phyloP scores from a whole-genome alignment of 2,888 invertebrate genomes.

The Sceliomorpha sp. region DNA sequence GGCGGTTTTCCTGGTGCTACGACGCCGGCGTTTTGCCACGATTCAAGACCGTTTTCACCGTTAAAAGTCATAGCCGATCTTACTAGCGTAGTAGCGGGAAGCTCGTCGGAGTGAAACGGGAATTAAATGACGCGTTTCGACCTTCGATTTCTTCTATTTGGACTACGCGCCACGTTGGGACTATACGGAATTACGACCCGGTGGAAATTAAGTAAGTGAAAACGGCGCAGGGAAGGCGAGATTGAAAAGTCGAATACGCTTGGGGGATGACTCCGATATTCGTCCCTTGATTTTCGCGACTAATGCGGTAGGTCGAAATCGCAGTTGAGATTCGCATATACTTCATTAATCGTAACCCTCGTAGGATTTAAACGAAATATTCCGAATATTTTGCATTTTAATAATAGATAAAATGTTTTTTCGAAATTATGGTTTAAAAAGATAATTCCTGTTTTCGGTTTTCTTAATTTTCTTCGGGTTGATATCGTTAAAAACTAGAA shows the following conservation, averaged over 20 bases:
- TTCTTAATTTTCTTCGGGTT: too few species aligned
- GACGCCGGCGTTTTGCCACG: slow-evolving; percentile 15
- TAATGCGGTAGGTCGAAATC: too few species aligned
- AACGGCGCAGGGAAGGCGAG: slow-evolving; percentile 40
- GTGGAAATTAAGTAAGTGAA: slow-evolving; percentile 59
- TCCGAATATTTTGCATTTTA: slow-evolving; percentile 14
- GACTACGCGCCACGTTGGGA: slow-evolving; percentile 43
- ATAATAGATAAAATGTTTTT: slow-evolving; percentile 34
- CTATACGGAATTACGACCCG: slow-evolving; percentile 47
- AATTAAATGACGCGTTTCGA: slow-evolving; percentile 52
- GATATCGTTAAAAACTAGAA: too few species aligned
- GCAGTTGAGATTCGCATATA: slow-evolving; percentile 37
- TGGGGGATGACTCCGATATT: slow-evolving; percentile 28
- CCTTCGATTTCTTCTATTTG: slow-evolving; percentile 55
- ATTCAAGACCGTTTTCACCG: slow-evolving; percentile 21
- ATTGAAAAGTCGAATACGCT: slow-evolving; percentile 42
- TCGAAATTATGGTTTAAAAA: slow-evolving; percentile 9
- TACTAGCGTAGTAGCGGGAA: slow-evolving; percentile 20
- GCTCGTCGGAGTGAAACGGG: slow-evolving; percentile 18
- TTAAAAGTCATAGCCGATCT: slow-evolving; percentile 36
- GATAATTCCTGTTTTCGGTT: too few species aligned
- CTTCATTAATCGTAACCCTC: slow-evolving; percentile 46
- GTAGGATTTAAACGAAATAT: slow-evolving; percentile 35
- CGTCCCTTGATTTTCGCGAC: slow-evolving; percentile 13
- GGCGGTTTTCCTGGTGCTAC: slow-evolving; percentile 10